Evolutionary conservation across 92 coral and sea anemone genomes (phyloP).

Genomic region (Epizoanthus stellaris): DNA sequence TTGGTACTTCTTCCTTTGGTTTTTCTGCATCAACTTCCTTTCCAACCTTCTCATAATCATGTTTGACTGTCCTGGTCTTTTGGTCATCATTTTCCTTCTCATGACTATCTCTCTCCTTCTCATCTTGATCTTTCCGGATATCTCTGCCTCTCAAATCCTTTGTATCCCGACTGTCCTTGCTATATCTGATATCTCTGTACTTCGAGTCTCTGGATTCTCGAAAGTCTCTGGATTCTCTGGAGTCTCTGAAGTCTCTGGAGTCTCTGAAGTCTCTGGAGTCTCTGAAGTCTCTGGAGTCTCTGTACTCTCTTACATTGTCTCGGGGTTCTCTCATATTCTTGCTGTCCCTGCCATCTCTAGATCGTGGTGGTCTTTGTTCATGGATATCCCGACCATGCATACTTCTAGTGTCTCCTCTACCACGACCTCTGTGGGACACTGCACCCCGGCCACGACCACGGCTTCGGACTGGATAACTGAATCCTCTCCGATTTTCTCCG

Average conservation of each 20-base stretch:
- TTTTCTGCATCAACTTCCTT: conserved; percentile 24
- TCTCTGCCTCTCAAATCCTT: conserved; percentile 9
- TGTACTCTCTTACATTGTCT: conserved; percentile 14
- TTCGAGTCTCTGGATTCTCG: background rate
- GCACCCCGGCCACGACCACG: conserved; percentile 80
- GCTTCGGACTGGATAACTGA: conserved; percentile 67
- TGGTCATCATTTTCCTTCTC: conserved; percentile 8
- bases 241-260: background rate
- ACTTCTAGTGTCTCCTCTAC: conserved; percentile 51
- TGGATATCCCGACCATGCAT: conserved; percentile 35
- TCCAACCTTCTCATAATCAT: background rate
- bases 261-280: background rate
- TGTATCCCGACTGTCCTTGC: background rate
- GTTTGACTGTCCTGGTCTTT: conserved; percentile 5
- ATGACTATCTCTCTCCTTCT: background rate
- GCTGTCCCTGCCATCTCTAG: conserved; percentile 54
- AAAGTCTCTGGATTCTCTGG: background rate
- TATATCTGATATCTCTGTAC: conserved; percentile 4
- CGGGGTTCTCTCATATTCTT: background rate
- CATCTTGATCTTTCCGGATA: background rate
- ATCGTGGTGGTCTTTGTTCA: conserved; percentile 57
- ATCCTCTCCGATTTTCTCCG: conserved; percentile 67
- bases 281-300: conserved; percentile 18
- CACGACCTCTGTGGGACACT: conserved; percentile 68
- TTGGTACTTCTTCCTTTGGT: conserved; percentile 5